Evolutionary conservation across 2,113 vertebrate genomes (phyloP).

Genomic region (Capreolus pygargus): DNA sequence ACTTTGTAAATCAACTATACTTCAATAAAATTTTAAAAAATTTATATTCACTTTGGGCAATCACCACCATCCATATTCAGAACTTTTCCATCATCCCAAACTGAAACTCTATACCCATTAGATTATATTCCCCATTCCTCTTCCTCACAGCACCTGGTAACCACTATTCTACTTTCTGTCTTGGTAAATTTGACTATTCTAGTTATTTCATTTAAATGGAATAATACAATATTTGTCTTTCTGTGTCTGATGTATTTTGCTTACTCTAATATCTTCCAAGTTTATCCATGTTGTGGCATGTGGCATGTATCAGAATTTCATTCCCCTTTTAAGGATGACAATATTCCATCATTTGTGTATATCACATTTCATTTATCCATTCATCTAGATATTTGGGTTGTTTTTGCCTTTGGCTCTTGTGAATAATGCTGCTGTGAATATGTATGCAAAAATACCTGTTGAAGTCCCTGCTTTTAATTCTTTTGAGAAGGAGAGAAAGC

Average conservation of each 20-base stretch:
- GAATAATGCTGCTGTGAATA: not conserved
- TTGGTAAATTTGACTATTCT: not conserved
- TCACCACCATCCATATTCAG: not conserved
- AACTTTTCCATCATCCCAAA: not conserved
- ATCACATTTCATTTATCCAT: not conserved
- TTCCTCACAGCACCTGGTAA: not conserved
- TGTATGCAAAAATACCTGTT: not conserved
- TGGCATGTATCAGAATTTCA: not conserved
- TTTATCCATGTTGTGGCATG: not conserved
- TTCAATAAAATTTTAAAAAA: not conserved
- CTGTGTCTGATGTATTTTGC: not conserved
- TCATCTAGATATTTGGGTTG: not conserved
- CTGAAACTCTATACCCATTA: not conserved
- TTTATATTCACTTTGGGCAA: not conserved
- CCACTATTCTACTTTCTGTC: not conserved
- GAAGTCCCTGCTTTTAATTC: not conserved
- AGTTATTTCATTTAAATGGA: not conserved
- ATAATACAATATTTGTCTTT: not conserved
- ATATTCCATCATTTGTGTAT: not conserved
- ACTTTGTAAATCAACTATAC: not conserved
- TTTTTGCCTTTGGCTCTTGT: not conserved
- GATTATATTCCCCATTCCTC: not conserved
- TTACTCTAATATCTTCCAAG: not conserved
- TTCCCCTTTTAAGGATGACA: not conserved
- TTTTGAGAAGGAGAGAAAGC: not conserved